Conservation (phyloP, 2,797 vertebrate species). For the Anguilla anguilla region DNA sequence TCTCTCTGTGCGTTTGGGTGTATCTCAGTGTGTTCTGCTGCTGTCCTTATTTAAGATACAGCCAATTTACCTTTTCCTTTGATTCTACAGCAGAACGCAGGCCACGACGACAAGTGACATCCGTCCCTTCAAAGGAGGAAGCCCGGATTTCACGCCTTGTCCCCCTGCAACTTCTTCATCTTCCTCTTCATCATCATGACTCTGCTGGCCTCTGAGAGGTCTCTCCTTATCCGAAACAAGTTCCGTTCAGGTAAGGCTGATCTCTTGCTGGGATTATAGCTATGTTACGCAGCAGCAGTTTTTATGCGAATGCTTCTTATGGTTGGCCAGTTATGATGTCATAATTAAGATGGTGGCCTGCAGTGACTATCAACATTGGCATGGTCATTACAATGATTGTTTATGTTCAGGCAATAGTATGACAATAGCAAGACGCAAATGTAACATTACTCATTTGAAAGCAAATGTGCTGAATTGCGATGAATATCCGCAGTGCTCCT, state of each 20-base stretch:
- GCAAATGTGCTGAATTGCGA: neutral
- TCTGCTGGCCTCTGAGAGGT: slow-evolving; percentile 85
- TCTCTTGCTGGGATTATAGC: neutral
- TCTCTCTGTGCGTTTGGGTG: neutral
- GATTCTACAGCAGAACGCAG: slow-evolving; percentile 46
- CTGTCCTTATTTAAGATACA: neutral
- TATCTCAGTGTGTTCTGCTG: neutral
- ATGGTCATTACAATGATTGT: neutral
- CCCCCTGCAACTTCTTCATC: slow-evolving; percentile 45
- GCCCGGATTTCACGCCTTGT: slow-evolving; percentile 58
- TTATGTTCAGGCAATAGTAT: neutral
- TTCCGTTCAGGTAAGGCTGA: slow-evolving; percentile 86
- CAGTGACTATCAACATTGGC: neutral
- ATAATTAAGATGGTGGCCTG: neutral
- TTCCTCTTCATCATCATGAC: slow-evolving; percentile 70
- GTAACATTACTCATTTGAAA: neutral
- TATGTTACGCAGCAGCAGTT: too few species aligned
- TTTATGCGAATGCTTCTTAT: neutral
- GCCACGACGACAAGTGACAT: slow-evolving; percentile 53
- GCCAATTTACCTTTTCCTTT: neutral
- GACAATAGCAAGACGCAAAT: neutral
- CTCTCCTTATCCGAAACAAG: slow-evolving; percentile 88
- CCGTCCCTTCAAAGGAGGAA: slow-evolving; percentile 36
- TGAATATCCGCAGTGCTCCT: neutral
- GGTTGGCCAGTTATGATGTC: neutral